Evolutionary conservation across 2,113 vertebrate species (phyloP), one percentile per base, ranked within the genome.

Genomic region (Spea multiplicata): DNA sequence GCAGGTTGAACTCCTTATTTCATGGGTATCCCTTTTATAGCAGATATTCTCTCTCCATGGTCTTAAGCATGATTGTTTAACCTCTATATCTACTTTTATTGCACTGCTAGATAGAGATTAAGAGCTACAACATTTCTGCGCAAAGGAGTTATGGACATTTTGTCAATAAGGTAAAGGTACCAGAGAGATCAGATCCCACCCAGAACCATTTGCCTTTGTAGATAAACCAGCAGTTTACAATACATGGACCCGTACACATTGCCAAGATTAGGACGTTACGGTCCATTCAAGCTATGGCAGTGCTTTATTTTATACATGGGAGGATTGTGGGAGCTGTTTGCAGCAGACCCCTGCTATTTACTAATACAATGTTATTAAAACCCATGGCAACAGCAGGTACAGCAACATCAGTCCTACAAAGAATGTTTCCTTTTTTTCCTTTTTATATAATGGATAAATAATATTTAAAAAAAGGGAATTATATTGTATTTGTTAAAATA

Each of bases 401-500:
- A 49, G 10, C 14, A 14, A 17, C 7, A 16, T 7, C 2, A 70
- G 10, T 68, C 45, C 50, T 50, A 57, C 8, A 73, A 47, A 79
- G 61, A 66, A 44, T 66, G 3, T 44, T 71, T 30, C 73, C 83
- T 13, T 74, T n/a, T n/a, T n/a, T 65, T 66, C 0, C 45, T 66
- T 81, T 86, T 87, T 83, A 76, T 84, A 85, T 86, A 81, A 44
- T 47, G 45, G 65, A 85, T 82, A 84, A 86, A 82, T 57, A 75
- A n/a, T 83, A 80, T 73, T 74, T 86, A 76, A 83, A 87, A n/a
- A n/a, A 88, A 87, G 81, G 84, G 84, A 88, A 85, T 80, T 5
- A 83, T 88, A 74, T 64, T 88, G 86, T 86, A 87, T 80, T 84
- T 45, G 81, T 84, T 83, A 76, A 5, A 12, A 3, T 44, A 69